phyloP scores from a whole-genome alignment of 2,113 vertebrate genomes.

The Epinephelus fuscoguttatus region DNA sequence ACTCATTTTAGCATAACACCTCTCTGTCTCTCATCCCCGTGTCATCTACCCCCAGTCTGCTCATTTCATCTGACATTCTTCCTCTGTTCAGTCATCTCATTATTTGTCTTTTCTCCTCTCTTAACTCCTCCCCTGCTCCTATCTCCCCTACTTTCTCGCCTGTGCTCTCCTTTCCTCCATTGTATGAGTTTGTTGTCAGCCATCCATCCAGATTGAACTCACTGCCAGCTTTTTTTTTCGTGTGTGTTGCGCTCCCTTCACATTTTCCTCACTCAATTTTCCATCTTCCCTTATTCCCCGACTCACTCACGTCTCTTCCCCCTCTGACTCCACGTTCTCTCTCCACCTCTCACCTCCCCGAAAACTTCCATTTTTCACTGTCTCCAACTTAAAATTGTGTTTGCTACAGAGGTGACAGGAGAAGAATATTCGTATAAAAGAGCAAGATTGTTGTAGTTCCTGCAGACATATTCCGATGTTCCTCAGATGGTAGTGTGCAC shows the following conservation, averaged over 20 bases:
- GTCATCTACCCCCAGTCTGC: slow-evolving; percentile 1
- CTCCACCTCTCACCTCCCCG: slow-evolving; percentile 38
- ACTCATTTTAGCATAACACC: slow-evolving; percentile 65
- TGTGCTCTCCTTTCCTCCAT: slow-evolving; percentile 6
- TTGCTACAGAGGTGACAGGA: slow-evolving; percentile 38
- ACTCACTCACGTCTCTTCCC: slow-evolving; percentile 11
- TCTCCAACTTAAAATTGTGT: slow-evolving; percentile 50
- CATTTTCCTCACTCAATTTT: slow-evolving; percentile 42
- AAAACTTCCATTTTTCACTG: slow-evolving; percentile 36
- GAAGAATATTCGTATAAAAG: slow-evolving; percentile 38
- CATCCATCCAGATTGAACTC: slow-evolving; percentile 37
- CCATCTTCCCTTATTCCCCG: slow-evolving; percentile 5
- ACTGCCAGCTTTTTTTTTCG: not conserved
- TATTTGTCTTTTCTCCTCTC: slow-evolving; percentile 33
- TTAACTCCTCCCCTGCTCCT: not conserved
- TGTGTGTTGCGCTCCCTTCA: not conserved
- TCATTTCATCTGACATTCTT: slow-evolving; percentile 45
- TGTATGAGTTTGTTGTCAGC: slow-evolving; percentile 54
- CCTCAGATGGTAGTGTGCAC: not conserved
- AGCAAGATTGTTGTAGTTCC: slow-evolving; percentile 4
- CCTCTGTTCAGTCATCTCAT: slow-evolving; percentile 30
- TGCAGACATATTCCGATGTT: slow-evolving; percentile 26
- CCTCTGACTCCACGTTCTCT: slow-evolving; percentile 1
- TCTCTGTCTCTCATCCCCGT: slow-evolving; percentile 37
- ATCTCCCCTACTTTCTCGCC: slow-evolving; percentile 4